These are phyloP conservation scores for Intellagama lesueurii DNA, from an alignment of 2,797 vertebrate species.

Conservation along the genomic window DNA sequence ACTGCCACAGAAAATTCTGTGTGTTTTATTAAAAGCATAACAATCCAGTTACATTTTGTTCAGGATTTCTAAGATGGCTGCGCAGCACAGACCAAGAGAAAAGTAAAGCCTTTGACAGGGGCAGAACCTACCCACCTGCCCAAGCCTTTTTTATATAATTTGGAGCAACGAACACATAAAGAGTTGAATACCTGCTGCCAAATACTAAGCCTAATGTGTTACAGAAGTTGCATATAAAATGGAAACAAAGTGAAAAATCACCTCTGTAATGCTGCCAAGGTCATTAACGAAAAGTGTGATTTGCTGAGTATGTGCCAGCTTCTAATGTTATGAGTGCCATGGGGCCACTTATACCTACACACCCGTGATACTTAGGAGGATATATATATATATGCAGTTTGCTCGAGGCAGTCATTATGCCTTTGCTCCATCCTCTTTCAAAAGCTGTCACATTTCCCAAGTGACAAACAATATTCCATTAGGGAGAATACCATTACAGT, in stretches of 20 bases:
- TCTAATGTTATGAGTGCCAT: constrained; percentile 37
- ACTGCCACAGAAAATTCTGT: background rate
- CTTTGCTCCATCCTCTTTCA: constrained; percentile 17
- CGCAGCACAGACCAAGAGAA: background rate
- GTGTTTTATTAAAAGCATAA: background rate
- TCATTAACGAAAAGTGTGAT: constrained; percentile 29
- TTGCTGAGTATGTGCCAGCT: constrained; percentile 3
- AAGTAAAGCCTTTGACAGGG: constrained; percentile 25
- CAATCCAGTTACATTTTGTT: background rate
- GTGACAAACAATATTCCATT: constrained; percentile 34
- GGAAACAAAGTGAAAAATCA: constrained; percentile 39
- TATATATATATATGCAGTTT: background rate
- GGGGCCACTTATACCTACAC: constrained; percentile 26
- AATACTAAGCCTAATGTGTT: constrained; percentile 40
- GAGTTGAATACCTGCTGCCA: constrained; percentile 17
- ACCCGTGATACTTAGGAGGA: constrained; percentile 16
- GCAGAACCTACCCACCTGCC: background rate
- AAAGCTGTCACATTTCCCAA: constrained; percentile 35
- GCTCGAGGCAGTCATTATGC: background rate
- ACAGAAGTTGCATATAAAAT: constrained; percentile 41
- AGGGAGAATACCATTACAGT: constrained; percentile 31
- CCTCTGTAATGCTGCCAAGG: constrained; percentile 32
- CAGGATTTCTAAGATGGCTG: background rate
- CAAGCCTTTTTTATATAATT: background rate
- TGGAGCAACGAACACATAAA: background rate